phyloP scores from a whole-genome alignment of 1,140 invertebrate species.

The Apolygus lucorum region DNA sequence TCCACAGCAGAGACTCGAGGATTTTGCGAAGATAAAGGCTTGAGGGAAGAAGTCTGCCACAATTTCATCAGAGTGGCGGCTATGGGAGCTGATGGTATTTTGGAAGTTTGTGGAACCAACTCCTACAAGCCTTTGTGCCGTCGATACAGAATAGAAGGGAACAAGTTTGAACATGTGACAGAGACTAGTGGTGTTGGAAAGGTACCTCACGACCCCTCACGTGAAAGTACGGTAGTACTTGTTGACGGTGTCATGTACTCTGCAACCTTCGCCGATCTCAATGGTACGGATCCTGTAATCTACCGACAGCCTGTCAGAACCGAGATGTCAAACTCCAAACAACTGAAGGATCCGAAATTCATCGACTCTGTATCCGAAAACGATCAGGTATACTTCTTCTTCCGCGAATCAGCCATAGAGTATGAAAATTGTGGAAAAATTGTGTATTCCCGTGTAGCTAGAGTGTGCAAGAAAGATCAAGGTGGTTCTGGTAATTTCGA shows the following conservation, averaged over 20 bases:
- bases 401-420: conserved; percentile 89
- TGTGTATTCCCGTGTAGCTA: conserved; percentile 87
- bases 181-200: conserved; percentile 73
- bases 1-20: too few species aligned
- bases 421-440: conserved; percentile 95
- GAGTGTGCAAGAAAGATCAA: conserved; percentile 91
- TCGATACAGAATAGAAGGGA: conserved; percentile 51
- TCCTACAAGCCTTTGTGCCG: conserved; percentile 90
- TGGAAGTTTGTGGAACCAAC: conserved; percentile 91
- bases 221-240: conserved; percentile 88
- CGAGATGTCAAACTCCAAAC: too few species aligned
- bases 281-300: too few species aligned
- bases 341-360: too few species aligned
- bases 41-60: conserved; percentile 84
- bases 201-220: conserved; percentile 84
- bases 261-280: too few species aligned
- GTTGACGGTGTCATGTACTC: conserved; percentile 79
- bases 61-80: conserved; percentile 88
- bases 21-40: too few species aligned
- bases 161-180: conserved; percentile 32
- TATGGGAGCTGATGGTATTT: conserved; percentile 55
- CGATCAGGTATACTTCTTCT: too few species aligned
- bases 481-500: conserved; percentile 76
- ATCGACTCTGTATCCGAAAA: too few species aligned
- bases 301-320: too few species aligned